Evolutionary conservation across 1,140 invertebrate species (phyloP).

Genomic region (Notospermus geniculatus): DNA sequence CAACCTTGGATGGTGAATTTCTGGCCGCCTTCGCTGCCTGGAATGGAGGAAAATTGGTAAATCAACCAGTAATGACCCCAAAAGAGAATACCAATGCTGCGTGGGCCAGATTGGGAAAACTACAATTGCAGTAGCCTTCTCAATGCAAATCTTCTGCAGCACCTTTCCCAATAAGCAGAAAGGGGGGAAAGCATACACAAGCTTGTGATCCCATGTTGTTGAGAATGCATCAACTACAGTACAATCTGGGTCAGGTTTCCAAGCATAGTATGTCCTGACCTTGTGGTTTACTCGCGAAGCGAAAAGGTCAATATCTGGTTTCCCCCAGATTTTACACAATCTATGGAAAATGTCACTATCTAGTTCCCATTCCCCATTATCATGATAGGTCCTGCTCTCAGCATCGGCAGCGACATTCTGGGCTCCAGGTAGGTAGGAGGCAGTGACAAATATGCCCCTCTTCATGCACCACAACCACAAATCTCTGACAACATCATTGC

Average conservation of each 20-base stretch:
- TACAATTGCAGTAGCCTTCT: background rate
- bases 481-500: background rate
- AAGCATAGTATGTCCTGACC: slow-evolving; percentile 14
- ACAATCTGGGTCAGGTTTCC: slow-evolving; percentile 12
- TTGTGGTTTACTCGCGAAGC: slow-evolving; percentile 25
- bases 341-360: slow-evolving; percentile 11
- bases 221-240: background rate
- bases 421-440: slow-evolving; percentile 19
- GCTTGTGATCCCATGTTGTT: background rate
- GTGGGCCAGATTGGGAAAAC: background rate
- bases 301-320: slow-evolving; percentile 23
- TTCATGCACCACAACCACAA: slow-evolving; percentile 23
- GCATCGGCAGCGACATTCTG: slow-evolving; percentile 25
- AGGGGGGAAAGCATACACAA: background rate
- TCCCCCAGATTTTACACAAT: background rate
- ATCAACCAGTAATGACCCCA: background rate
- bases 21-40: too few relatives aligned
- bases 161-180: background rate
- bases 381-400: slow-evolving; percentile 18
- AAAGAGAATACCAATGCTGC: background rate
- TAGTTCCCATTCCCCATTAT: slow-evolving; percentile 24
- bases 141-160: background rate
- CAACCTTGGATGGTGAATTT: too few relatives aligned
- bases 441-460: slow-evolving; percentile 17
- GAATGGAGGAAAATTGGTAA: background rate